Percentiles rank a stretch among this genome's conserved stretches.
Conservation (phyloP, 2,113 vertebrate species). For the Aviceda subcristata region DNA sequence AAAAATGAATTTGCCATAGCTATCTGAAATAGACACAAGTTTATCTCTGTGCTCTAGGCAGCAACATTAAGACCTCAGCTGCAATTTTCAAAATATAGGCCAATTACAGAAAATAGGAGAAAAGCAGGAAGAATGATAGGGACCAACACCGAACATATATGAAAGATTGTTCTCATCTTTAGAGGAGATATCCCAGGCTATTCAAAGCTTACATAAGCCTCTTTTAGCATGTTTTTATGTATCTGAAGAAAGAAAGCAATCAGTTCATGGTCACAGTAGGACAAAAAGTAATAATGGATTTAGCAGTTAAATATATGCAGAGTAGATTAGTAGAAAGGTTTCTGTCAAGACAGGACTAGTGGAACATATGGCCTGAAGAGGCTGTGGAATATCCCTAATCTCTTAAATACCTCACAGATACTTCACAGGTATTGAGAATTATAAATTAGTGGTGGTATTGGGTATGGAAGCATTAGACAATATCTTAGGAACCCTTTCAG, state of each 20-base stretch:
- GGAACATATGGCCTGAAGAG: not conserved
- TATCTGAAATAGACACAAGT: not conserved
- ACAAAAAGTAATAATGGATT: not conserved
- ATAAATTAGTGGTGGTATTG: not conserved
- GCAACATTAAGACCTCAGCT: not conserved
- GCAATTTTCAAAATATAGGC: not conserved
- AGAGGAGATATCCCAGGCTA: not conserved
- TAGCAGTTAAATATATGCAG: not conserved
- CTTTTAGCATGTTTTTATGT: not conserved
- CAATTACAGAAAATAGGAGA: not conserved
- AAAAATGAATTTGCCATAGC: not conserved
- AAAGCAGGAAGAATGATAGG: not conserved
- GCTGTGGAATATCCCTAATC: not conserved
- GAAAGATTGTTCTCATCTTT: not conserved
- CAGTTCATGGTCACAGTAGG: not conserved
- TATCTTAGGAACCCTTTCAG: not conserved
- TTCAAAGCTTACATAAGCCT: not conserved
- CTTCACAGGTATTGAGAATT: not conserved
- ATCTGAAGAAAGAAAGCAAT: not conserved
- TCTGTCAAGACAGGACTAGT: not conserved
- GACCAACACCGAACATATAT: not conserved
- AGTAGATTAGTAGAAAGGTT: not conserved
- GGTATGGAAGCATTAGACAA: not conserved
- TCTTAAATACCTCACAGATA: not conserved
- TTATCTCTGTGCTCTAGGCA: not conserved